Evolutionary conservation across 2,888 invertebrate species (phyloP), one percentile per base, ranked within the genome.

Genomic region (Yponomeuta sedellus): DNA sequence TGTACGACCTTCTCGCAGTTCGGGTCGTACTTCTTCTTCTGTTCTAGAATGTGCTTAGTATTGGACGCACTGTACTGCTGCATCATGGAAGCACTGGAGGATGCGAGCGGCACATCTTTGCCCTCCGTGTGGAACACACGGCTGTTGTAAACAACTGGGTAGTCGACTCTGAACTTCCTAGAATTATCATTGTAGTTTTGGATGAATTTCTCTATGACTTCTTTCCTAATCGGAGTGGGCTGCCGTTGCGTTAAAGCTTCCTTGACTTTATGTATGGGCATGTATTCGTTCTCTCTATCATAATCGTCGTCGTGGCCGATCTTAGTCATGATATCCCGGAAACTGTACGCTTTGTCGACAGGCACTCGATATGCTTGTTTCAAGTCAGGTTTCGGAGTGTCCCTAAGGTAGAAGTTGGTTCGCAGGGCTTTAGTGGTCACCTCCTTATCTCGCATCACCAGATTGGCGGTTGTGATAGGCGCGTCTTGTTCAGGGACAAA

Each of bases 151-250:
- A 90, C 56, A 52, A 90, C 72, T 22, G 90, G 90, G 58, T 86
- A 88, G 68, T 86, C 82, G 0, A 80, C 81, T 72, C 82, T 85
- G 70, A 83, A 86, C 62, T 80, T 74, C 40, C 85, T 85, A 58
- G 81, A 84, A 72, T 88, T 82, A 70, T 82, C 81, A 69, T 88
- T 87, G 72, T 87, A 88, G 69, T 84, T 86, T 52, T 87, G 83
- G 1, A 88, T 82, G 69, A 88, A 89, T 61, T 80, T 78, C 67
- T 77, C 78, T 52, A 88, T 67, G 10, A 86, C 75, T 12, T 86
- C 84, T 70, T 81, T 83, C 2, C 81, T 81, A 71, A 83, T 83
- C 39, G 75, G 61, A 28, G 22, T 59, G n/a, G 22, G 8, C 6
- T 59, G 16, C 44, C 44, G 44, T 52, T 52, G 20, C 4, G 20